Evolutionary conservation across 2,113 vertebrate genomes (phyloP), one percentile per base, ranked within the genome.

Genomic region (Xerus inauris): DNA sequence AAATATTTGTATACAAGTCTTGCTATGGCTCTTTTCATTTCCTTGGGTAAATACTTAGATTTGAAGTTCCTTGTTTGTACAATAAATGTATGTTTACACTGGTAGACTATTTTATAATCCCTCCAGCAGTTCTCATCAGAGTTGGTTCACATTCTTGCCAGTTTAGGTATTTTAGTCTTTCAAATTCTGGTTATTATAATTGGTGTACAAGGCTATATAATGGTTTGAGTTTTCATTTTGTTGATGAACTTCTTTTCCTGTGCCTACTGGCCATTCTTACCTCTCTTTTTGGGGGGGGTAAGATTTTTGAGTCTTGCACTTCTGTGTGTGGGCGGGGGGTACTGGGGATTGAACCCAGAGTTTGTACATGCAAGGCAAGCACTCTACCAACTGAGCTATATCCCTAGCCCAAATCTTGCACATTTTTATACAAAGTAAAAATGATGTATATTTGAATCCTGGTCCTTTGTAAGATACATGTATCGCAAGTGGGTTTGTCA

Each of bases 31-130:
- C 17, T 59, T 92, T 59, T 91, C 19, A 71, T 92, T 93, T 94
- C 16, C 26, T 89, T 94, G 49, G 51, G 20, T 64, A 94, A 72
- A 88, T 94, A 81, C 64, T 67, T 87, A 89, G n/a, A 91, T n/a
- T 83, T 82, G 42, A 26, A 84, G 57, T 65, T 89, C 83, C 38
- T 93, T 69, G 77, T 84, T 80, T 80, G 35, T 12, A 17, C 80
- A 22, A 28, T 84, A 79, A 94, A 62, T 79, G 30, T 14, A 32
- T 88, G 32, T 93, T 91, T 77, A 91, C 24, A 26, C 24, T 76
- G 71, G 40, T 49, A 4, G 81, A 81, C 40, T 30, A 8, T 79
- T 95, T 82, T 93, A n/a, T n/a, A 71, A 51, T 57, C 20, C n/a
- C 12, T 69, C 16, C 19, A 87, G n/a, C 45, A 45, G 19, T 71